phyloP scores from a whole-genome alignment of 2,888 invertebrate genomes.

The Helleia helle region DNA sequence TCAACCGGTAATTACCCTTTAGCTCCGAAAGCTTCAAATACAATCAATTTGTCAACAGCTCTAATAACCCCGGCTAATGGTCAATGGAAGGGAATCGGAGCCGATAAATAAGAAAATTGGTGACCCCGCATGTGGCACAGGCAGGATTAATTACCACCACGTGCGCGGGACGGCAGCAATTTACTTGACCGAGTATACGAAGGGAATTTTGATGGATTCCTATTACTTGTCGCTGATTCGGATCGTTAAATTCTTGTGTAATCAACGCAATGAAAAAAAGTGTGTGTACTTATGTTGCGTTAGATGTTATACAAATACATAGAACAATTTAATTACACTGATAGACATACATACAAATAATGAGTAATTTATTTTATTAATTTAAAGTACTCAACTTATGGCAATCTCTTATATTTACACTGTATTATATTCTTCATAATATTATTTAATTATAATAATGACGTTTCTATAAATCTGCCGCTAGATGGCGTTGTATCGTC shows the following conservation, averaged over 20 bases:
- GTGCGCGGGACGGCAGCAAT: slow-evolving; percentile 27
- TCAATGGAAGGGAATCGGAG: slow-evolving; percentile 49
- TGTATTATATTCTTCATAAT: too few species aligned
- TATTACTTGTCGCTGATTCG: slow-evolving; percentile 17
- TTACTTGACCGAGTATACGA: slow-evolving; percentile 27
- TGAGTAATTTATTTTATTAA: too few species aligned
- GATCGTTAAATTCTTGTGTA: slow-evolving; percentile 4
- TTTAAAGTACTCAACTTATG: too few species aligned
- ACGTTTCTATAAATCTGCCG: too few species aligned
- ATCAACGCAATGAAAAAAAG: background rate
- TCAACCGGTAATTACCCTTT: slow-evolving; percentile 7
- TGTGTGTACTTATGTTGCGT: too few species aligned
- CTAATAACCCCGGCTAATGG: slow-evolving; percentile 20
- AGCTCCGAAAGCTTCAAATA: slow-evolving; percentile 12
- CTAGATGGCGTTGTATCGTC: too few species aligned
- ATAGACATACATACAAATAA: too few species aligned
- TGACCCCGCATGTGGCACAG: slow-evolving; percentile 40
- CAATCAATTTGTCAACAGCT: slow-evolving; percentile 23
- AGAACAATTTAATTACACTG: too few species aligned
- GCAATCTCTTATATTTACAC: too few species aligned
- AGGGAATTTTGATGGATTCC: slow-evolving; percentile 28
- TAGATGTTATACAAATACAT: too few species aligned
- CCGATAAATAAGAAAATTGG: slow-evolving; percentile 62
- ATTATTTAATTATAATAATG: too few species aligned
- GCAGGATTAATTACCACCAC: slow-evolving; percentile 44